Evolutionary conservation across 2,888 invertebrate genomes (phyloP).

Genomic region (Eristalis pertinax): DNA sequence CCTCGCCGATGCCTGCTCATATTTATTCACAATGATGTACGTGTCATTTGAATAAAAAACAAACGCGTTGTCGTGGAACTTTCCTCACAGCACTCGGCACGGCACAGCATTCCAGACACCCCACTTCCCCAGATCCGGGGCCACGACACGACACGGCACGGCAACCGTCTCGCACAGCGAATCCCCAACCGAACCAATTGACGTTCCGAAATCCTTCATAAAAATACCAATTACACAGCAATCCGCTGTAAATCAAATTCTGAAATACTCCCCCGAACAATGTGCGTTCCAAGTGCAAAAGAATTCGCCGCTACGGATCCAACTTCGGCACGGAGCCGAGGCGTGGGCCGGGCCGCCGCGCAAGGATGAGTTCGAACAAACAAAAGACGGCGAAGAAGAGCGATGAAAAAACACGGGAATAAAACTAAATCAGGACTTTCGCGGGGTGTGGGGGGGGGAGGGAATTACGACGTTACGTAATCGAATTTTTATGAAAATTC

Average conservation of each 20-base stretch:
- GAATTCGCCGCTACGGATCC: neutral
- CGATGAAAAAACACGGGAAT: neutral
- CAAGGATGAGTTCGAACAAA: neutral
- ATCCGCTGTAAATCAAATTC: conserved; percentile 48
- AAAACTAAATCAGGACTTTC: conserved; percentile 26
- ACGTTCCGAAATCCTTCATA: conserved; percentile 36
- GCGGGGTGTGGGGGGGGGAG: neutral
- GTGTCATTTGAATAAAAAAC: conserved; percentile 12
- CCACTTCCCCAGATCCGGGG: neutral
- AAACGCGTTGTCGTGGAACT: neutral
- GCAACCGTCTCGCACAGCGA: neutral
- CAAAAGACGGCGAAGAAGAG: neutral
- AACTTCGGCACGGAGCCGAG: neutral
- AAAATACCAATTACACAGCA: conserved; percentile 52
- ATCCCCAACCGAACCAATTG: conserved; percentile 26
- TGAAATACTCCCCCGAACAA: conserved; percentile 19
- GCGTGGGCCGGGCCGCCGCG: neutral
- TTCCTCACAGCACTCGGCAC: conserved; percentile 4
- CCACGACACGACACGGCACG: neutral
- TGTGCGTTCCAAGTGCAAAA: conserved; percentile 16
- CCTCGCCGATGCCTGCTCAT: neutral
- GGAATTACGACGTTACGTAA: conserved; percentile 38
- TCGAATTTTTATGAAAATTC: conserved; percentile 44
- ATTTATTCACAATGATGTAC: neutral
- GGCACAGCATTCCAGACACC: conserved; percentile 11